A percentile compares a stretch with the other conserved stretches of the same genome.
Evolutionary conservation across 2,888 invertebrate species (phyloP).

Genomic region (Mimumesa dahlbomi): DNA sequence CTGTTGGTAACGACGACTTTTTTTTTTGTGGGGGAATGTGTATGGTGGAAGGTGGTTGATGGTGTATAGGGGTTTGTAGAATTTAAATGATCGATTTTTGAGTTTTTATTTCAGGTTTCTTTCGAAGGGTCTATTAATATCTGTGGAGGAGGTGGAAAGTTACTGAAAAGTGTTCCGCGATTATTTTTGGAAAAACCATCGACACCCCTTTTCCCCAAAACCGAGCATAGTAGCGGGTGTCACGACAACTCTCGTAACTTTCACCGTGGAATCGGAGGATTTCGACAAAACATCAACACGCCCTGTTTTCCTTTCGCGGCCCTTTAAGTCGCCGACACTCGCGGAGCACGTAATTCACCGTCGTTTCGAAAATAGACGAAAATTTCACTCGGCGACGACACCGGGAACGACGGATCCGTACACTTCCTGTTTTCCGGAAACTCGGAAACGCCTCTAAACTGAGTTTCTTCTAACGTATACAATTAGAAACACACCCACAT

Average conservation of each 20-base stretch:
- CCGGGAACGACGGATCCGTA: conserved; percentile 4
- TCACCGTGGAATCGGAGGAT: conserved; percentile 37
- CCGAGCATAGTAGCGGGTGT: conserved; percentile 14
- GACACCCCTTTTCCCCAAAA: conserved; percentile 47
- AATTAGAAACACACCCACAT: too few species aligned
- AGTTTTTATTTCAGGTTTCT: too few species aligned
- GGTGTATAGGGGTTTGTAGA: too few species aligned
- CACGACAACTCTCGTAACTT: conserved; percentile 12
- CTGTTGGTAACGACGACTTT: conserved; percentile 31
- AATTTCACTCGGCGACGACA: not conserved
- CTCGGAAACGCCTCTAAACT: not conserved
- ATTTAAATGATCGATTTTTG: too few species aligned
- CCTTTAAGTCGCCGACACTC: conserved; percentile 53
- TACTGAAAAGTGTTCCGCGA: not conserved
- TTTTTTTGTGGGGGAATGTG: too few species aligned
- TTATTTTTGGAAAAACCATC: conserved; percentile 51
- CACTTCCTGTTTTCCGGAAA: conserved; percentile 40
- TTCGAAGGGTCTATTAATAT: too few species aligned
- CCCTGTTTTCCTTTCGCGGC: conserved; percentile 42
- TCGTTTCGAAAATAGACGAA: conserved; percentile 53
- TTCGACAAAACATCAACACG: conserved; percentile 66
- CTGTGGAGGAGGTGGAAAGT: not conserved
- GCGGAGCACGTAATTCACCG: conserved; percentile 50
- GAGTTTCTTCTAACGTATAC: not conserved
- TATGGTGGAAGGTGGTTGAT: too few species aligned